Evolutionary conservation across 2,113 vertebrate species (phyloP).

Genomic region (Solea senegalensis): DNA sequence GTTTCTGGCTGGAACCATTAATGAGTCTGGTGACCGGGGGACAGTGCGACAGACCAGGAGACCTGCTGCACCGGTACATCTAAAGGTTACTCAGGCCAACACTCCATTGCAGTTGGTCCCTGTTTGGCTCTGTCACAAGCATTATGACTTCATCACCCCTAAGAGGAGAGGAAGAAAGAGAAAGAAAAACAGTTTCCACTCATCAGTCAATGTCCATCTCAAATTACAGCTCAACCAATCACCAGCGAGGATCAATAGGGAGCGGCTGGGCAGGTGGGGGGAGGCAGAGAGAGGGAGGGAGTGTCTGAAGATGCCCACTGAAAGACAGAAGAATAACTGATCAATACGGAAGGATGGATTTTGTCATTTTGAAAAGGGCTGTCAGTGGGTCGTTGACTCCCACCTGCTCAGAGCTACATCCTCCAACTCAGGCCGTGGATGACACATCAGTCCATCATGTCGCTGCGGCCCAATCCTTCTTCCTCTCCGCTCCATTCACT

Average conservation of each 20-base stretch:
- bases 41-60: slow-evolving; percentile 46
- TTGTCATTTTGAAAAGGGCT: slow-evolving; percentile 79
- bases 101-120: slow-evolving; percentile 73
- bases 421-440: slow-evolving; percentile 31
- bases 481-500: slow-evolving; percentile 4
- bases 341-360: slow-evolving; percentile 78
- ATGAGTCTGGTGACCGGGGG: slow-evolving; percentile 64
- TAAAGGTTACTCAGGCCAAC: slow-evolving; percentile 75
- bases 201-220: slow-evolving; percentile 90
- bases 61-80: slow-evolving; percentile 64
- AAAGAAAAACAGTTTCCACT: slow-evolving; percentile 82
- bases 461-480: slow-evolving; percentile 26
- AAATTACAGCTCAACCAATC: slow-evolving; percentile 87
- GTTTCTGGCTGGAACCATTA: slow-evolving; percentile 50
- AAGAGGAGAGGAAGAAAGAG: slow-evolving; percentile 75
- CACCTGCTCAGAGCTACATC: slow-evolving; percentile 65
- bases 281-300: slow-evolving; percentile 74
- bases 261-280: slow-evolving; percentile 76
- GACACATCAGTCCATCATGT: slow-evolving; percentile 67
- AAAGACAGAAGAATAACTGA: slow-evolving; percentile 84
- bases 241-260: slow-evolving; percentile 85
- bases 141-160: slow-evolving; percentile 83
- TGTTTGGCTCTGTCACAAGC: slow-evolving; percentile 72
- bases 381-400: slow-evolving; percentile 67
- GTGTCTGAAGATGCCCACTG: slow-evolving; percentile 77